Base-by-base conservation (phyloP, 1,140 invertebrate genomes). In the Dufourea novaeangliae region DNA sequence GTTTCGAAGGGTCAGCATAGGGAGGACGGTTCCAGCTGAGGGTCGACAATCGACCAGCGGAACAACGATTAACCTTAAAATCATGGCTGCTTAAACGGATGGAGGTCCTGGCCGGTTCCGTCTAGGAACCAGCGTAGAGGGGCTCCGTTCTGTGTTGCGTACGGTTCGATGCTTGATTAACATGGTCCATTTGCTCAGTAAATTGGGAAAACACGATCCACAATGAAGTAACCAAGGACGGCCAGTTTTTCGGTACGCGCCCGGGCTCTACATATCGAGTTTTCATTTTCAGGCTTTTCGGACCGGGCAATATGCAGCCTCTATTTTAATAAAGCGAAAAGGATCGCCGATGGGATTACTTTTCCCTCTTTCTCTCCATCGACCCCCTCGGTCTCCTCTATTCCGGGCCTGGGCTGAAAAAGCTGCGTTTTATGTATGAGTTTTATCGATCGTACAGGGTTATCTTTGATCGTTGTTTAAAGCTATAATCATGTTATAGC, bases 61-160 rank as follows among this genome's bases (percentile, higher is more conserved):
- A 87, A 87, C 80, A 84, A 87, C 86, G 85, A 87, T 90, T 85
- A 88, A 89, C 80, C 86, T 72, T 78, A 81, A 83, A 83, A 85
- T 82, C 50, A 22, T 10, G 54, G 11, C 54, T 14, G 50, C 50
- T 56, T 57, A 32, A 64, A 0, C 34, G 22, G 17, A n/a, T n/a
- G n/a, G 37, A 20, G 59, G 32, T 14, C 44, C 17, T n/a, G 3
- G 1, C n/a, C 2, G 1, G 8, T 41, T 5, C 20, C 10, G 34
- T 68, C 12, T 12, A n/a, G 17, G 39, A 25, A 17, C n/a, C 17
- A 22, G 25, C 27, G 27, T 1, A 46, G 54, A 57, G 27, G 54
- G 27, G 52, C 32, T 22, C 3, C 17, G 54, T 56, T 22, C 34
- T 27, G 27, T n/a, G 46, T 34, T 10, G 22, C 32, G 25, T 34